A percentile compares a stretch with the other conserved stretches of the same genome.
Evolutionary conservation across 2,888 invertebrate species (phyloP).

Genomic region (Melangyna quadrimaculata): DNA sequence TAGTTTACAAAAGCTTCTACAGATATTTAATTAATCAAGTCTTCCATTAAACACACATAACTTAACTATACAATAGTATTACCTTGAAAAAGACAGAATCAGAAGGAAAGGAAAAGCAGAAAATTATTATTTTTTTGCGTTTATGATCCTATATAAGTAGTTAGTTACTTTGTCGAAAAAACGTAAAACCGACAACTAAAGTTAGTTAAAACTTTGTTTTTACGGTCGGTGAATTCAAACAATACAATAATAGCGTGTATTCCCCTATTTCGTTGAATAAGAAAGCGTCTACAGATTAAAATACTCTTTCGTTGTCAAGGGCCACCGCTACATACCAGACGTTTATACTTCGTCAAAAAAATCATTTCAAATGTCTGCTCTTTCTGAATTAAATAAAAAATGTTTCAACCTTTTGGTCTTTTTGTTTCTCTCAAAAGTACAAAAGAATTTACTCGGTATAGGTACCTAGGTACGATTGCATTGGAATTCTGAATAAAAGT

Average conservation of each 20-base stretch:
- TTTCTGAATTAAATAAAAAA: constrained; percentile 1
- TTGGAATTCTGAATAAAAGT: background rate
- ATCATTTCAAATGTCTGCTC: constrained; percentile 2
- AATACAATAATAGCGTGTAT: background rate
- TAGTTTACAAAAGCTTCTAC: too few species aligned
- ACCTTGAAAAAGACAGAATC: too few species aligned
- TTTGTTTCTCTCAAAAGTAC: background rate
- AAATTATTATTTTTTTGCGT: background rate
- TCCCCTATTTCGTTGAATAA: background rate
- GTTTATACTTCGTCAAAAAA: too few species aligned
- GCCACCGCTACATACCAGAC: too few species aligned
- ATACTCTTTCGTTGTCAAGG: background rate
- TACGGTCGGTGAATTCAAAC: background rate
- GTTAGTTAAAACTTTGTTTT: background rate
- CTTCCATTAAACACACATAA: too few species aligned
- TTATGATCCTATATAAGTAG: background rate
- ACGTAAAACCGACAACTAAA: background rate
- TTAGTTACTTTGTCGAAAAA: background rate
- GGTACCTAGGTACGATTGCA: too few species aligned
- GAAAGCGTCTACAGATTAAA: background rate
- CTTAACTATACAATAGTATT: too few species aligned
- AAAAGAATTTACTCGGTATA: background rate
- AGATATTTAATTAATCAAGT: too few species aligned
- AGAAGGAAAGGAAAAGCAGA: background rate
- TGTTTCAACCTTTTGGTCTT: background rate